Evolutionary conservation across 2,888 invertebrate genomes (phyloP).

Genomic region (Ceriagrion tenellum): DNA sequence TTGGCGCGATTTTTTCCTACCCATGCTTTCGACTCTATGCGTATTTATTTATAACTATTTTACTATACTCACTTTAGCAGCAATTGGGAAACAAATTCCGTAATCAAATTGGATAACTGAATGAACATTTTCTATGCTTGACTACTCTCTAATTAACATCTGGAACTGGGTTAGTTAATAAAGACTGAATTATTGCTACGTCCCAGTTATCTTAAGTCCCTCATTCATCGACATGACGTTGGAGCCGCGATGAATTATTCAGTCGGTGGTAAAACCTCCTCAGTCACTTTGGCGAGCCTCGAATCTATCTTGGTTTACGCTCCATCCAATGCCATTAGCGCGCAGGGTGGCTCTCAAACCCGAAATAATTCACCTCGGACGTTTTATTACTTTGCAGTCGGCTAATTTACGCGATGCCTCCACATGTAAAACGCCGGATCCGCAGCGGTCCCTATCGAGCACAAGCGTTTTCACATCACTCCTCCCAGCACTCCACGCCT

Average conservation of each 20-base stretch:
- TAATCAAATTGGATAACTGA: neutral
- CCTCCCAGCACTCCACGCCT: neutral
- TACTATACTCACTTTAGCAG: neutral
- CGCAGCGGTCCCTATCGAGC: neutral
- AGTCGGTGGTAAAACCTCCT: neutral
- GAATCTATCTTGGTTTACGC: neutral
- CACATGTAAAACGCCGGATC: neutral
- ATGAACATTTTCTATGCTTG: neutral
- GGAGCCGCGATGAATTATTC: neutral
- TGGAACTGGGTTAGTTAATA: neutral
- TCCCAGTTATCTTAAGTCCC: neutral
- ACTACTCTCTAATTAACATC: neutral
- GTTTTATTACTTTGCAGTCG: slow-evolving; percentile 23
- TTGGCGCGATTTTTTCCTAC: neutral
- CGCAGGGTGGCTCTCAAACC: neutral
- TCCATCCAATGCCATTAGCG: neutral
- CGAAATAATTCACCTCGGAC: neutral
- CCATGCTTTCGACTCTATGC: neutral
- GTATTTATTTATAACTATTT: neutral
- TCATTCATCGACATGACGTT: slow-evolving; percentile 3
- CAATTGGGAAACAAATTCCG: neutral
- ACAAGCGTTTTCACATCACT: neutral
- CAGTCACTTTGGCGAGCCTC: neutral
- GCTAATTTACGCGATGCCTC: neutral
- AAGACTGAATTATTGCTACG: slow-evolving; percentile 5